These are phyloP conservation scores for Xiphias gladius DNA, from an alignment of 2,113 vertebrate species.

Conservation along the genomic window DNA sequence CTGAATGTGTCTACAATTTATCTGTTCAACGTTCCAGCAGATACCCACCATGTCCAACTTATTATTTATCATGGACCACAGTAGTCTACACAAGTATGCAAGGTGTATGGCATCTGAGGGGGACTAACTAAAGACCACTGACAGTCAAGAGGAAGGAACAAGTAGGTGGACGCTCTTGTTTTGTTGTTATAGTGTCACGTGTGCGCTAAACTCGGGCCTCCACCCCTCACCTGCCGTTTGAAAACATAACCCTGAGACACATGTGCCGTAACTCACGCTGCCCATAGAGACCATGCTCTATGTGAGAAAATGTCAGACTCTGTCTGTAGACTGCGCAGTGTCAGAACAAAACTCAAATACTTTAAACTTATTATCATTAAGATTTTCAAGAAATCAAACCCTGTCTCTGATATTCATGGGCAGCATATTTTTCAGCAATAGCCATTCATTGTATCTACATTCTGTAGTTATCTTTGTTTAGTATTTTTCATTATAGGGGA, in stretches of 20 bases:
- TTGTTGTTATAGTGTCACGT: background rate
- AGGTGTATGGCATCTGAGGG: background rate
- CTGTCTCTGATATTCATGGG: background rate
- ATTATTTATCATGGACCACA: background rate
- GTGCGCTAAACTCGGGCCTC: background rate
- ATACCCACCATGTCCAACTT: background rate
- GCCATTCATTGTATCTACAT: background rate
- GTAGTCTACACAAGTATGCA: background rate
- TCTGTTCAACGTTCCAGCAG: background rate
- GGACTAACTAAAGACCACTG: background rate
- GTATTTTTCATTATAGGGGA: background rate
- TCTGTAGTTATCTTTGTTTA: too few species aligned
- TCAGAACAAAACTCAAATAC: background rate
- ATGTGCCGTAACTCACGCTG: constrained; percentile 22
- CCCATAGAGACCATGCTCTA: background rate
- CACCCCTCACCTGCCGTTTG: background rate
- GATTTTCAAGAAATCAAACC: background rate
- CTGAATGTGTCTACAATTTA: background rate
- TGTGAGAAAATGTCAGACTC: background rate
- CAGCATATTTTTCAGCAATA: background rate
- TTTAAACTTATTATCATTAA: background rate
- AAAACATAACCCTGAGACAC: constrained; percentile 25
- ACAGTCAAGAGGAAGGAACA: background rate
- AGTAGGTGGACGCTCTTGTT: background rate
- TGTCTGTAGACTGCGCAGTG: too few species aligned